A percentile compares a stretch with the other conserved stretches of the same genome.
Conservation (phyloP, 2,113 vertebrate genomes). For the chimpanzee (Pan troglodytes) region NHGRI_mPanTro3-v2.1_pri NC_072401.2:2515501-2516000, state of each 20-base stretch:
- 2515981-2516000: not conserved
- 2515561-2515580: too few relatives aligned
- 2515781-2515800: constrained; percentile 87
- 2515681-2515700: not conserved
- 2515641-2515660: too few relatives aligned
- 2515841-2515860: constrained; percentile 84
- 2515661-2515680: not conserved
- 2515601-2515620: too few relatives aligned
- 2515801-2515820: constrained; percentile 91
- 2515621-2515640: too few relatives aligned
- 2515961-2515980: not conserved
- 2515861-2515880: not conserved
- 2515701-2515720: not conserved
- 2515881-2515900: not conserved
- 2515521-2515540: too few relatives aligned
- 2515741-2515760: not conserved
- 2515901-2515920: not conserved
- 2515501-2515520: too few relatives aligned
- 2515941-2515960: not conserved
- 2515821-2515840: constrained; percentile 86
- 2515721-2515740: not conserved
- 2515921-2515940: not conserved
- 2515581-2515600: too few relatives aligned
- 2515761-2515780: constrained; percentile 89
- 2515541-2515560: too few relatives aligned